Base-by-base conservation (phyloP, 1,140 invertebrate species). In the Cyrtorhinus lividipennis region DNA sequence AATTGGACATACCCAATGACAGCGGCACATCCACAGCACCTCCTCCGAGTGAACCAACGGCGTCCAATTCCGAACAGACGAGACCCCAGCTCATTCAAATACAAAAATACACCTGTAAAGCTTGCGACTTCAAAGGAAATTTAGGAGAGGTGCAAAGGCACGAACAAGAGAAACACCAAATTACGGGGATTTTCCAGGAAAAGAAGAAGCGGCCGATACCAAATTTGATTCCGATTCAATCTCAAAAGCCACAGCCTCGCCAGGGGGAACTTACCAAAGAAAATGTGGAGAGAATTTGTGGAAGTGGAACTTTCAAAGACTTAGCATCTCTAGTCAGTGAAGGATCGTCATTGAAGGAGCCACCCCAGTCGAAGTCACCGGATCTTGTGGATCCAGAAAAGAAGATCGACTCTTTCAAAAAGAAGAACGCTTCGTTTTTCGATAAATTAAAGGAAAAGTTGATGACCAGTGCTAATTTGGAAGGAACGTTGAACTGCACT, bases 371-470 rank as follows among this genome's bases (percentile, higher is more conserved):
- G 15, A 53, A 30, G 23, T 62, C 46, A 15, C 57, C 58, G 62
- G 74, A 73, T 2, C 68, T 67, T 57, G 73, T 71, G 73, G 5
- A 70, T 70, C 13, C 77, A 70, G 56, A 72, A 69, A 46, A 69
- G 25, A 24, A 71, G 13, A 70, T 68, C 62, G 73, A 69, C 53
- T 72, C 70, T 2, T 79, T 79, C 66, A 80, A 80, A 66, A 84
- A 83, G 73, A 87, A 87, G 69, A 85, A 84, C 67, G 79, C 82
- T 18, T 86, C 83, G 12, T 90, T 90, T 70, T 89, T 90, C 70
- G 87, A 92, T 69, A 84, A 83, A 70, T 74, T 90, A 15, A 88
- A 88, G 73, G 84, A 87, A 71, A 83, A 83, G 73, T 71, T 89
- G 27, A 75, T 77, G 73, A 73, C 81, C 65, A 68, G 77, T 71